Evolutionary conservation across 2,113 vertebrate species (phyloP), one percentile per base, ranked within the genome.

Genomic region (Phalacrocorax aristotelis): DNA sequence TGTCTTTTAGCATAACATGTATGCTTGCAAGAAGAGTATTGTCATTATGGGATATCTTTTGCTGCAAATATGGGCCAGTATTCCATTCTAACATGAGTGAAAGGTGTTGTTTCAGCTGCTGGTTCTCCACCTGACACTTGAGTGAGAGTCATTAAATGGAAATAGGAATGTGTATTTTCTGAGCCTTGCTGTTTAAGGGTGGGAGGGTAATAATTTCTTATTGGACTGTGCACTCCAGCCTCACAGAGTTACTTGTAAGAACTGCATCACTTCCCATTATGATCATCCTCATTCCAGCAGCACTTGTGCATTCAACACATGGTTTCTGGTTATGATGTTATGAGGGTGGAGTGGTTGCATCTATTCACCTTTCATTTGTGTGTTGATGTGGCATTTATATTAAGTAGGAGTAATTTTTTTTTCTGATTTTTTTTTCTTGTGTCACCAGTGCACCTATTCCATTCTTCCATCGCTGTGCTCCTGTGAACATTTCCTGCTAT

Each of bases 401-500:
- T 98, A 98, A 97, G 98, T 98, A 98, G 98, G 98, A 98, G 98
- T 98, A 98, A 98, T 98, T 98, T 98, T 98, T 98, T 98, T 98
- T 98, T 98, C 98, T 98, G 98, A 98, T 98, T 98, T 98, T 98
- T 98, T 98, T 98, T 98, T 98, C 98, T 98, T 98, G 98, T 98
- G 98, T 98, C 98, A 98, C 98, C 98, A 98, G 98, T 98, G 98
- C 98, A 98, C 98, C 99, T 94, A 98, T 99, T 98, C 99, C 99
- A 85, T 98, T 99, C 97, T 99, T 99, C 98, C 99, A 99, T 98
- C 99, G 99, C 98, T 99, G 99, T 99, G 99, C 99, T 93, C 99
- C 99, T 85, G 98, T 99, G 98, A 99, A 99, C 97, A 98, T 99
- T 97, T 99, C 99, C 97, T 99, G 99, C 98, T 99, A 99, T 97